Evolutionary conservation across 2,888 invertebrate genomes (phyloP).

Genomic region (Amblyteles armatorius): DNA sequence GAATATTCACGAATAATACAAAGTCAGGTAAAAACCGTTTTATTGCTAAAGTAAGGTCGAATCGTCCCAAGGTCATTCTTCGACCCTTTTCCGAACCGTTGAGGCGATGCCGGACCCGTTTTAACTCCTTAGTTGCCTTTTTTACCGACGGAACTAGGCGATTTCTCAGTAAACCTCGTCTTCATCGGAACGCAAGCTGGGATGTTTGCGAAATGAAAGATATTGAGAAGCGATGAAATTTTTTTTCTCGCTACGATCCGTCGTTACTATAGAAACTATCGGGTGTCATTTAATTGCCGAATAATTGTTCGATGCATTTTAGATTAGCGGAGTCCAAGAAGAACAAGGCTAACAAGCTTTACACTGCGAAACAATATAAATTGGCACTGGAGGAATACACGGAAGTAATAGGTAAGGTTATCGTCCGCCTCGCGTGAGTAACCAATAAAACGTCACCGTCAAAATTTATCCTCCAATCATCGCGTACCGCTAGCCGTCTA

Average conservation of each 20-base stretch:
- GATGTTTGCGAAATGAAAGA: not conserved
- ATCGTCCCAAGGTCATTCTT: not conserved
- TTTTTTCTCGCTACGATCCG: not conserved
- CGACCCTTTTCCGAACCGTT: not conserved
- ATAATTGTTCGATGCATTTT: constrained; percentile 74
- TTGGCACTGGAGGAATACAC: constrained; percentile 94
- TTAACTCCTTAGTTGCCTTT: not conserved
- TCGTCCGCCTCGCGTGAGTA: not conserved
- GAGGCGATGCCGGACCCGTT: not conserved
- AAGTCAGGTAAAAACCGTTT: too few relatives aligned
- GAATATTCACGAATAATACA: not conserved
- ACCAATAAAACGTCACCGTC: not conserved
- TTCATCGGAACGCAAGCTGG: too few relatives aligned
- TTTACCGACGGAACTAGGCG: too few relatives aligned
- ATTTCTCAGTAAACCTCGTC: too few relatives aligned
- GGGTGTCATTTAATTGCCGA: not conserved
- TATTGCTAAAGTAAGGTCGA: too few relatives aligned
- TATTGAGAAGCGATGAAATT: not conserved
- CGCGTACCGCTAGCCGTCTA: too few relatives aligned
- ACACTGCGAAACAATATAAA: constrained; percentile 94
- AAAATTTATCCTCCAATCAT: not conserved
- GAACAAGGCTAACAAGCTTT: constrained; percentile 94
- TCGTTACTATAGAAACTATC: not conserved
- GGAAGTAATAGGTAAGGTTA: constrained; percentile 90
- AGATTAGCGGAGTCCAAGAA: constrained; percentile 95